A percentile compares a stretch with the other conserved stretches of the same genome.
Evolutionary conservation across 1,140 invertebrate species (phyloP).

Genomic region (Cardiocondyla obscurior): DNA sequence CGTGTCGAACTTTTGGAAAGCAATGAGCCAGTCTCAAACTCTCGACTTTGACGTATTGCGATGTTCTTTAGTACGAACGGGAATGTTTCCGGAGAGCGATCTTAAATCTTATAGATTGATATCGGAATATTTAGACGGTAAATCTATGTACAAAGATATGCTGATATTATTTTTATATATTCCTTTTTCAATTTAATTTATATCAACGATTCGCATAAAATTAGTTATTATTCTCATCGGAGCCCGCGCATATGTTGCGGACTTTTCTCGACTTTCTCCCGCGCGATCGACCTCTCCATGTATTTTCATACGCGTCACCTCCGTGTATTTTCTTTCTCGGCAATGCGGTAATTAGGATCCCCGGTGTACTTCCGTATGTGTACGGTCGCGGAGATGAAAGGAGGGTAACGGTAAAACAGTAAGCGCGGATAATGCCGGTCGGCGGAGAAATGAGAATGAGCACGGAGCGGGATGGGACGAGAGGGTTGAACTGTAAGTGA

Average conservation of each 20-base stretch:
- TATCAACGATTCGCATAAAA: too few relatives aligned
- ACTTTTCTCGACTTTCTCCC: neutral
- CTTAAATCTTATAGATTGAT: constrained; percentile 45
- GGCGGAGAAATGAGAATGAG: constrained; percentile 23
- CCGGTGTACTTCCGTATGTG: neutral
- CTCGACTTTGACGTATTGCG: constrained; percentile 43
- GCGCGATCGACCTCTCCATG: neutral
- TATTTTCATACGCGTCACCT: constrained; percentile 13
- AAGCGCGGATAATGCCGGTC: constrained; percentile 21
- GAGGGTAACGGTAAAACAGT: constrained; percentile 18
- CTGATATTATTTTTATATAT: too few relatives aligned
- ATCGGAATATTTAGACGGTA: neutral
- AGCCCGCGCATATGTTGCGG: neutral
- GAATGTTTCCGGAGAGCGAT: constrained; percentile 1
- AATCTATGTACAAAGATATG: neutral
- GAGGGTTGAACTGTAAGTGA: constrained; percentile 51
- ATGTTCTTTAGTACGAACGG: constrained; percentile 30
- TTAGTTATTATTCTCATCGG: constrained; percentile 22
- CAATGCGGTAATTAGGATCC: constrained; percentile 51
- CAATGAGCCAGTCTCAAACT: constrained; percentile 46
- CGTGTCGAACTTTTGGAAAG: constrained; percentile 46
- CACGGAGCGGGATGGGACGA: neutral
- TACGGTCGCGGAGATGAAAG: neutral
- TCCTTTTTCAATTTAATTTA: too few relatives aligned
- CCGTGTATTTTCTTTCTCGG: constrained; percentile 25